phyloP scores from a whole-genome alignment of 2,888 invertebrate genomes.

The Sminthurides aquaticus region DNA sequence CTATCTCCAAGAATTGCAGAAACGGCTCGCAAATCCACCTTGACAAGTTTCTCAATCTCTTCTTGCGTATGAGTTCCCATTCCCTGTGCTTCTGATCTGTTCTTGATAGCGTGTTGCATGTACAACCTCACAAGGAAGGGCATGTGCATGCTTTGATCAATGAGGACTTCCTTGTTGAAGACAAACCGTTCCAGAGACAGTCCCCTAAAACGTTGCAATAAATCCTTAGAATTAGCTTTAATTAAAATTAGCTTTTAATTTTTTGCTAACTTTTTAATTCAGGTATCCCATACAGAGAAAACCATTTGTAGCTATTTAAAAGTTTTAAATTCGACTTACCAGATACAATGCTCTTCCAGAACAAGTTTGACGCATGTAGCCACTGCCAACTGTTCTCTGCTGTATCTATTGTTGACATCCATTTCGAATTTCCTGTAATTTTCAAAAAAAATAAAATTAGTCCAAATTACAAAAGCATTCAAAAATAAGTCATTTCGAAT shows the following conservation, averaged over 20 bases:
- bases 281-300: too few species aligned
- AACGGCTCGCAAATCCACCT: background rate
- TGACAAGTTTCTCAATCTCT: background rate
- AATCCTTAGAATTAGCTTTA: too few species aligned
- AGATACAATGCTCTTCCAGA: background rate
- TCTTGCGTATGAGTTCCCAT: background rate
- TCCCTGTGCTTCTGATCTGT: background rate
- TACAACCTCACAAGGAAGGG: background rate
- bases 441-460: background rate
- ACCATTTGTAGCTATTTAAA: too few species aligned
- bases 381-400: background rate
- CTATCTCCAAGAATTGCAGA: background rate
- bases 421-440: background rate
- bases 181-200: background rate
- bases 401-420: background rate
- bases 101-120: background rate
- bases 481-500: background rate
- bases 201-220: background rate
- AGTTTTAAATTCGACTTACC: too few species aligned
- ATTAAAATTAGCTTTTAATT: too few species aligned
- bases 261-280: too few species aligned
- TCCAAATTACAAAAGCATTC: background rate
- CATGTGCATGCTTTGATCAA: background rate
- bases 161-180: background rate
- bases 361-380: background rate